Percentiles rank a stretch among this genome's conserved stretches.
These are phyloP conservation scores for Molorchus minor DNA, from an alignment of 2,888 invertebrate genomes.

Conservation along the genomic window DNA sequence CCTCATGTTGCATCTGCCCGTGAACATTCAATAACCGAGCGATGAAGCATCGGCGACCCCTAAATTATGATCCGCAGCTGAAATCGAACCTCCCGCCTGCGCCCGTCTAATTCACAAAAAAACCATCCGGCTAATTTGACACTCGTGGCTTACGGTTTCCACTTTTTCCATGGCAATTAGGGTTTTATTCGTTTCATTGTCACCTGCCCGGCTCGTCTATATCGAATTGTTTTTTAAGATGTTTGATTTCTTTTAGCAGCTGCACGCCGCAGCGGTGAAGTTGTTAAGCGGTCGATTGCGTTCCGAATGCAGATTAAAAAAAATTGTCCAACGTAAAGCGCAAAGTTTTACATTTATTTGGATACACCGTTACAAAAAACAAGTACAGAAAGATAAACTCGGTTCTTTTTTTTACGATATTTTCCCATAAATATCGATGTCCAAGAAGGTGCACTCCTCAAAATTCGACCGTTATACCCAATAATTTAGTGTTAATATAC, in stretches of 20 bases:
- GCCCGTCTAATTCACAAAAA: constrained; percentile 9
- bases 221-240: constrained; percentile 1
- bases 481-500: constrained; percentile 40
- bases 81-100: constrained; percentile 12
- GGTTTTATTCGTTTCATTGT: constrained; percentile 12
- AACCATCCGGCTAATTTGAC: constrained; percentile 21
- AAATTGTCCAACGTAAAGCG: too few species aligned
- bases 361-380: too few species aligned
- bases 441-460: constrained; percentile 15
- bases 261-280: too few species aligned
- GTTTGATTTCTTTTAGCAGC: constrained; percentile 11
- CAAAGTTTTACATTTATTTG: too few species aligned
- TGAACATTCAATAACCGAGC: constrained; percentile 24
- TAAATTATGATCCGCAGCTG: constrained; percentile 25
- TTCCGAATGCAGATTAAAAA: too few species aligned
- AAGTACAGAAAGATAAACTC: too few species aligned
- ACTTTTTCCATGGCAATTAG: constrained; percentile 1
- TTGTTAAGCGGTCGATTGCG: too few species aligned
- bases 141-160: constrained; percentile 21
- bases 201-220: constrained; percentile 14
- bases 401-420: too few species aligned
- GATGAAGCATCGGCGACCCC: constrained; percentile 20
- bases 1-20: constrained; percentile 18
- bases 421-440: constrained; percentile 7
- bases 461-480: constrained; percentile 32